Percentiles rank a stretch among this genome's conserved stretches.
phyloP scores from a whole-genome alignment of 2,113 vertebrate species.

The Mungos mungo region DNA sequence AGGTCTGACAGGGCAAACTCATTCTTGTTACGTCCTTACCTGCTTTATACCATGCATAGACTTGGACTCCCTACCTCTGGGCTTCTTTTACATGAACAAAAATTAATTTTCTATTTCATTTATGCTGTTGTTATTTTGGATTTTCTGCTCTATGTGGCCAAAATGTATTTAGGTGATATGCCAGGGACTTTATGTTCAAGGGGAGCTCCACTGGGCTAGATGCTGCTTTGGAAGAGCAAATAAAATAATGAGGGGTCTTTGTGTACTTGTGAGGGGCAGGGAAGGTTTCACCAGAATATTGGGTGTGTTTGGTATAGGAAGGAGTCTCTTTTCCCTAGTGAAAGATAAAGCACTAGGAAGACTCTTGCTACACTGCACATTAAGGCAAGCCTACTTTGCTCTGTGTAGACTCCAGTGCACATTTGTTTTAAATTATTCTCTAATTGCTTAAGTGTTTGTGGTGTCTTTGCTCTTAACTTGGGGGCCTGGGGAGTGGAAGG shows the following conservation, averaged over 20 bases:
- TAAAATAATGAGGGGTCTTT: background rate
- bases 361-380: background rate
- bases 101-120: background rate
- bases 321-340: background rate
- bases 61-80: background rate
- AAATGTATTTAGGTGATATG: background rate
- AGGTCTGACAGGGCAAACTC: background rate
- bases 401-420: conserved; percentile 39
- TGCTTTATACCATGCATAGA: background rate
- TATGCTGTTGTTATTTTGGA: background rate
- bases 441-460: conserved; percentile 80
- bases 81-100: background rate
- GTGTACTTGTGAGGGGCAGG: fast-evolving
- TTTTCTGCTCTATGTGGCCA: background rate
- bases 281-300: background rate
- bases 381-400: background rate
- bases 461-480: conserved; percentile 69
- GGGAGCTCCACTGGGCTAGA: background rate
- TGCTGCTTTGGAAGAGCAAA: background rate
- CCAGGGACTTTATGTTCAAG: background rate
- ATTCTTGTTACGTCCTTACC: background rate
- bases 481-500: conserved; percentile 34
- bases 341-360: background rate
- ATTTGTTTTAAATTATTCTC: conserved; percentile 78
- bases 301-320: background rate